Percentiles rank a stretch among this genome's conserved stretches.
These are phyloP conservation scores for Capra hircus DNA, from an alignment of 2,113 vertebrate genomes.

Conservation along the genomic window DNA sequence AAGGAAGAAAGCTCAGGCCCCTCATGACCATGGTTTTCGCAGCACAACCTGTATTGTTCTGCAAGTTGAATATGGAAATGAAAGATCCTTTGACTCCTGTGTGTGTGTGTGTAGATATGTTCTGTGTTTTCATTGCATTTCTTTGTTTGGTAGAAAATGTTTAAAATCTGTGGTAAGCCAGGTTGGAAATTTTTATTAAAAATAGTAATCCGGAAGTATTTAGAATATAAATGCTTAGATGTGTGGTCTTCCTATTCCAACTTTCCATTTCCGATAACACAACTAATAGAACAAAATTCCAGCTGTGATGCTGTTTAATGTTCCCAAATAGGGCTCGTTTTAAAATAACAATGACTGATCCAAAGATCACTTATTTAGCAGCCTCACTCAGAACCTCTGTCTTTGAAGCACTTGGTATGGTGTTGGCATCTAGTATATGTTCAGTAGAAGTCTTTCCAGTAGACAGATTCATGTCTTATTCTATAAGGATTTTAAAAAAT, in stretches of 20 bases:
- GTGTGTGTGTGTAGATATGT: not conserved
- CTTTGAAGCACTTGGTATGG: not conserved
- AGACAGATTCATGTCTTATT: not conserved
- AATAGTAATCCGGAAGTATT: not conserved
- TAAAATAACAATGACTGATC: not conserved
- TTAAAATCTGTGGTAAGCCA: not conserved
- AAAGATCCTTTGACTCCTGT: not conserved
- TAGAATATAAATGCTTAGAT: not conserved
- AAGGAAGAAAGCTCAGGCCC: not conserved
- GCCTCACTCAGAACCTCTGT: not conserved
- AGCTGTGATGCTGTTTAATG: not conserved
- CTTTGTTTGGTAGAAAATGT: slow-evolving; percentile 12
- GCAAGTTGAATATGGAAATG: not conserved
- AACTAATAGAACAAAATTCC: not conserved
- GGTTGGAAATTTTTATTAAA: not conserved
- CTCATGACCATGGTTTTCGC: not conserved
- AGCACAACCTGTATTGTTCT: not conserved
- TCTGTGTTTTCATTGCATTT: not conserved
- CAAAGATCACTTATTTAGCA: not conserved
- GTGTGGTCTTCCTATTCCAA: not conserved
- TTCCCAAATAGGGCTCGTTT: not conserved
- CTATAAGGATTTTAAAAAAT: not conserved
- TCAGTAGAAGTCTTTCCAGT: not conserved
- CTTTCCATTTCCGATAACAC: not conserved
- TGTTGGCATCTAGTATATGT: not conserved